Percentiles rank a stretch among this genome's conserved stretches.
phyloP scores from a whole-genome alignment of 2,113 vertebrate genomes.

The Apodemus sylvaticus region DNA sequence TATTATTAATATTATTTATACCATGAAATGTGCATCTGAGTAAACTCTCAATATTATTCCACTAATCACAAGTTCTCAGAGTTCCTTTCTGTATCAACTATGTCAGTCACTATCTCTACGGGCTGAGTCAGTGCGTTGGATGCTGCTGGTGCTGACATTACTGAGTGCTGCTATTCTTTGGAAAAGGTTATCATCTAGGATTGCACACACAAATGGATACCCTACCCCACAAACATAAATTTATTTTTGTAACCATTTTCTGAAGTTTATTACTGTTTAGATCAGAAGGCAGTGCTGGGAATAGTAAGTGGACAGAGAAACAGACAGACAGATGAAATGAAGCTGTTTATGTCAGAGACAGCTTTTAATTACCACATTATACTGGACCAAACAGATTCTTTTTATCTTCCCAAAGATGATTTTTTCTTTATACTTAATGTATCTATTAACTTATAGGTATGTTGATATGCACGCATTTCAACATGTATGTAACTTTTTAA shows the following conservation, averaged over 20 bases:
- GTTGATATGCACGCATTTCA: fast-evolving
- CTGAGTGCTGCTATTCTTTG: not conserved
- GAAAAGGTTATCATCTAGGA: not conserved
- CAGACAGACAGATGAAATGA: not conserved
- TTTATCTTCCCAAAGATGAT: not conserved
- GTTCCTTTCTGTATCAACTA: not conserved
- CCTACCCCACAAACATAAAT: not conserved
- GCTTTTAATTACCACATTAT: not conserved
- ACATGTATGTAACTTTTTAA: not conserved
- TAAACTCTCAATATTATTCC: not conserved
- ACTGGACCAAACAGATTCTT: not conserved
- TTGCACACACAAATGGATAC: not conserved
- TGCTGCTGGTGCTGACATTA: not conserved
- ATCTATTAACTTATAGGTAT: not conserved
- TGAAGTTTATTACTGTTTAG: not conserved
- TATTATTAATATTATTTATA: not conserved
- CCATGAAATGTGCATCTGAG: not conserved
- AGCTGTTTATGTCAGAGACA: not conserved
- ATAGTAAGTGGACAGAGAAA: not conserved
- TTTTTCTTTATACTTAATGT: not conserved
- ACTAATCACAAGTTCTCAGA: not conserved
- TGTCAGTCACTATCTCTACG: not conserved
- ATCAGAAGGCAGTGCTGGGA: not conserved
- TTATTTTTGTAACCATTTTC: not conserved
- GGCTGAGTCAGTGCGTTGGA: not conserved